phyloP scores from a whole-genome alignment of 1,140 invertebrate genomes.

The Hylaeus volcanicus region DNA sequence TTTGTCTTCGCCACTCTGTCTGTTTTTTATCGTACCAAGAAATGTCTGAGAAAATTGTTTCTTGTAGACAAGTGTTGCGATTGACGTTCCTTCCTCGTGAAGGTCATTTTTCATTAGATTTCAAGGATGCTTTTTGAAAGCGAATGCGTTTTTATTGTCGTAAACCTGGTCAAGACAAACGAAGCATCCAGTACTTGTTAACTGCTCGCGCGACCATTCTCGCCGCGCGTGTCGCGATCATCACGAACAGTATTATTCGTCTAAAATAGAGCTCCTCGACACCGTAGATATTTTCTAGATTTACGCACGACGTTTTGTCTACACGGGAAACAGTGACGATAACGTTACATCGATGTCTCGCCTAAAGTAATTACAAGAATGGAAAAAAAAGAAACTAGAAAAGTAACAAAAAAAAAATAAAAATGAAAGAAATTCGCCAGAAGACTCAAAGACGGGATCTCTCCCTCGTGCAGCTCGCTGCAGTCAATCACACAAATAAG shows the following conservation, averaged over 20 bases:
- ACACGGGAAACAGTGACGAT: not conserved
- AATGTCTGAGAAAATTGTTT: no score
- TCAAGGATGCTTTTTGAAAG: no score
- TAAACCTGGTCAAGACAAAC: not conserved
- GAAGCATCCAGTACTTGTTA: not conserved
- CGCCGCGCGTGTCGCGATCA: not conserved
- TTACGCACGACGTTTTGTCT: constrained; percentile 1
- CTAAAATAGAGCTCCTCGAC: constrained; percentile 19
- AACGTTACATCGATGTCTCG: constrained; percentile 40
- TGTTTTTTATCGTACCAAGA: no score
- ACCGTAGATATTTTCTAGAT: constrained; percentile 29
- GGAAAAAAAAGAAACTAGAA: not conserved
- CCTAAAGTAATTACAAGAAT: constrained; percentile 20
- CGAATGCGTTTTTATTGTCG: no score
- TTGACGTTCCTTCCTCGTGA: no score
- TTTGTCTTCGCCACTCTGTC: not conserved
- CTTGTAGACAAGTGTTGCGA: no score
- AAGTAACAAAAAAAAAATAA: not conserved
- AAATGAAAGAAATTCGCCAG: not conserved
- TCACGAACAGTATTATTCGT: constrained; percentile 44
- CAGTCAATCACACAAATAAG: not conserved
- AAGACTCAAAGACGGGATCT: not conserved
- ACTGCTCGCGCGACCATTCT: not conserved
- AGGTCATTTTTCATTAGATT: no score
- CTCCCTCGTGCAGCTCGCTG: not conserved